A percentile compares a stretch with the other conserved stretches of the same genome.
These are phyloP conservation scores for Augochlora pura DNA, from an alignment of 1,140 invertebrate genomes.

Conservation along the genomic window DNA sequence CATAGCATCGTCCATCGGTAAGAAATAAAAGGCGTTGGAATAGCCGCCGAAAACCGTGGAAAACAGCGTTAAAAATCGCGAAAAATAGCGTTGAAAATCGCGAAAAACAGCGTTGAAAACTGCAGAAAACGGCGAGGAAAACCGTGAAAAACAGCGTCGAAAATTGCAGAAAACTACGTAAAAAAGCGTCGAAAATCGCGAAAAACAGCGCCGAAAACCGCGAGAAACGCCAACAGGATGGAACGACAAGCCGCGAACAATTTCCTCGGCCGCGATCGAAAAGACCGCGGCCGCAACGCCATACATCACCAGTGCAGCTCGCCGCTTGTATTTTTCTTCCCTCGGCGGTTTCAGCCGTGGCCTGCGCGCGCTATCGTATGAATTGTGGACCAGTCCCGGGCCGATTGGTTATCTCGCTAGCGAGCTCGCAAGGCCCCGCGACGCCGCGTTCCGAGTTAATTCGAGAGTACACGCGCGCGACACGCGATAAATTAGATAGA, in stretches of 20 bases:
- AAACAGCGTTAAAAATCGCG: no score
- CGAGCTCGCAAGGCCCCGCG: background rate
- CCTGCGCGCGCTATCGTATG: constrained; percentile 36
- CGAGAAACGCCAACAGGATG: no score
- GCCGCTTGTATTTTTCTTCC: constrained; percentile 13
- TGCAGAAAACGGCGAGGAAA: no score
- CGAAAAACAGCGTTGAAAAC: no score
- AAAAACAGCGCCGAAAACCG: no score
- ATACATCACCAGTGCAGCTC: constrained; percentile 8
- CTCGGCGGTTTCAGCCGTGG: constrained; percentile 12
- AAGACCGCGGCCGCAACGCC: background rate
- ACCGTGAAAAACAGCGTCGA: no score
- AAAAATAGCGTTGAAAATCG: no score
- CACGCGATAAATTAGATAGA: constrained; percentile 47
- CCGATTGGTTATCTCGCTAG: constrained; percentile 40
- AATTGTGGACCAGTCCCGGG: constrained; percentile 41
- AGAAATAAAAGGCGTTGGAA: no score
- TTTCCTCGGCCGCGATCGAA: background rate
- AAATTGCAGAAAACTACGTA: no score
- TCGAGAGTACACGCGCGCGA: constrained; percentile 45
- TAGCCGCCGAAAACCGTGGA: no score
- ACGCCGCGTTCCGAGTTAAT: constrained; percentile 38
- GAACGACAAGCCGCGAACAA: background rate
- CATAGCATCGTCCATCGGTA: no score
- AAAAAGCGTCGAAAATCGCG: no score